Evolutionary conservation across 2,797 vertebrate genomes (phyloP).

Genomic region (Natrix natrix): DNA sequence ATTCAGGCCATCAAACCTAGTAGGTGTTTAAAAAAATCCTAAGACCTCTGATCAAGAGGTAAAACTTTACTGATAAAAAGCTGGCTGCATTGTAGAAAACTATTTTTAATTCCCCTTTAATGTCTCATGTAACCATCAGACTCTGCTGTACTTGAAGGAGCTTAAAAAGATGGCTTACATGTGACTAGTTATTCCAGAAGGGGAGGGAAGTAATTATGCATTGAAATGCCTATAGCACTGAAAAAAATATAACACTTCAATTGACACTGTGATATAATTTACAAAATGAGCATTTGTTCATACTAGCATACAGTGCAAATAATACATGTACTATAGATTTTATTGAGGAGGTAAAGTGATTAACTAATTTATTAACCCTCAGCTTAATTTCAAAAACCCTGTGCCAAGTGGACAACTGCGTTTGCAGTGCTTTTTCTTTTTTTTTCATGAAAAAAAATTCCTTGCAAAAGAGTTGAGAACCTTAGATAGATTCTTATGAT

Average conservation of each 20-base stretch:
- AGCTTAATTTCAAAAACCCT: neutral
- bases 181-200: neutral
- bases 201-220: neutral
- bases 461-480: neutral
- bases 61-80: neutral
- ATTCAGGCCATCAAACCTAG: neutral
- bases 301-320: neutral
- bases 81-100: neutral
- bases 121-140: neutral
- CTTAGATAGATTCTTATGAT: neutral
- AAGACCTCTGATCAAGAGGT: neutral
- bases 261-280: neutral
- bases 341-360: neutral
- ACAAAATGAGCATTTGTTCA: neutral
- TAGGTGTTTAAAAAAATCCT: neutral
- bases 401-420: neutral
- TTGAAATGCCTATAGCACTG: neutral
- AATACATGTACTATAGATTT: neutral
- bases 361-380: neutral
- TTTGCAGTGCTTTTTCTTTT: neutral
- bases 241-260: neutral
- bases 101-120: neutral
- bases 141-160: neutral
- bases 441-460: neutral
- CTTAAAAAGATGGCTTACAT: neutral